Evolutionary conservation across 2,797 vertebrate genomes (phyloP), one percentile per base, ranked within the genome.

Genomic region (Podarcis siculus): DNA sequence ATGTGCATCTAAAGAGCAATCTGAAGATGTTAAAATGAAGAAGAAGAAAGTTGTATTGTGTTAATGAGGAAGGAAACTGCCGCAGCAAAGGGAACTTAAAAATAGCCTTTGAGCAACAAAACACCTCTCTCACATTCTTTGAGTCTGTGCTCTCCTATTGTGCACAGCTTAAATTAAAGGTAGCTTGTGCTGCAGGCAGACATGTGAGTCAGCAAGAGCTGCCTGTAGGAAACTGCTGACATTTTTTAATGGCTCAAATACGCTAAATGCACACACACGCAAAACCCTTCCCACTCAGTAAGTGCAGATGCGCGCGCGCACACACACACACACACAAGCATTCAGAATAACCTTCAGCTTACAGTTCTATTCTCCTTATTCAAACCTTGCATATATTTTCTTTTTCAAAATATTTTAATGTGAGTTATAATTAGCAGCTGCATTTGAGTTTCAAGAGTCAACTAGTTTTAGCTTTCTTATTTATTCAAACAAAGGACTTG

Each of bases 181-280:
- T 77, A 95, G 95, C 96, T 94, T 95, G 91, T 85, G 87, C 96
- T 86, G 89, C 90, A 94, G 49, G 82, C 94, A 93, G 96, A 96
- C 90, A 90, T 89, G 92, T 97, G 97, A 97, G 97, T 97, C 97
- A 97, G 97, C 97, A 97, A 93, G 95, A 92, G 93, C 91, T 87
- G 92, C 95, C 89, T 82, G 92, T 82, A 95, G 96, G 96, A 97
- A 98, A 97, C 87, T 97, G 97, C 97, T 98, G 97, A 97, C 97
- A 95, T 32, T 93, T 95, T 89, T 90, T 89, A 94, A 95, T 89
- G 84, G 94, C 95, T 96, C 93, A 89, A 96, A 96, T 91, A 94
- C 86, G 94, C 93, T 89, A 90, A 94, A 94, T 94, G 96, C 69
- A 76, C 9, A 79, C 77, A 61, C 67, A 35, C 12, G 35, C 55